Evolutionary conservation across 2,888 invertebrate species (phyloP).

Genomic region (Caenorhabditis sp.): DNA sequence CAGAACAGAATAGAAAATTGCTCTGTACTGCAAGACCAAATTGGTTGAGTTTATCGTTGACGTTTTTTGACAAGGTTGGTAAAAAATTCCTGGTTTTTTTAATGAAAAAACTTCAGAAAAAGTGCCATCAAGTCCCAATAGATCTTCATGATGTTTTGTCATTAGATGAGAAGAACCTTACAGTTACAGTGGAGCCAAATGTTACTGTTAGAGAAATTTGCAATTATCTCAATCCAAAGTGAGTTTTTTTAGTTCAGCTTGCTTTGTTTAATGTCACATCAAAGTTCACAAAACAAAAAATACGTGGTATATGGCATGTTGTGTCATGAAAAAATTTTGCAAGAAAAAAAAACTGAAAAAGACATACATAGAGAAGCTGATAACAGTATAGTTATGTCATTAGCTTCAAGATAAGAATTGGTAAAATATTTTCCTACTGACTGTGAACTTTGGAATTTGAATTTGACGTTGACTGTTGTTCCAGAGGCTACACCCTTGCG

Average conservation of each 20-base stretch:
- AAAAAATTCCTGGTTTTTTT: too few species aligned
- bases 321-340: too few species aligned
- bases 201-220: slow-evolving; percentile 88
- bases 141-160: slow-evolving; percentile 87
- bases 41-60: slow-evolving; percentile 87
- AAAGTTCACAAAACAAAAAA: too few species aligned
- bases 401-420: too few species aligned
- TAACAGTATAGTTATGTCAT: background rate
- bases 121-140: slow-evolving; percentile 87
- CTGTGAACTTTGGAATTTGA: background rate
- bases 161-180: slow-evolving; percentile 86
- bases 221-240: slow-evolving; percentile 85
- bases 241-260: slow-evolving; percentile 3
- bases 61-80: background rate
- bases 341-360: too few species aligned
- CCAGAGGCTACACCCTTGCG: slow-evolving; percentile 87
- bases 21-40: slow-evolving; percentile 88
- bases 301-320: too few species aligned
- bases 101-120: too few species aligned
- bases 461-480: too few species aligned
- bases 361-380: background rate
- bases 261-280: too few species aligned
- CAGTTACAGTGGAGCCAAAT: slow-evolving; percentile 87
- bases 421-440: too few species aligned
- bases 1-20: slow-evolving; percentile 85